These are phyloP conservation scores for Onthophagus sagittarius DNA, from an alignment of 2,888 invertebrate species.

Conservation along the genomic window DNA sequence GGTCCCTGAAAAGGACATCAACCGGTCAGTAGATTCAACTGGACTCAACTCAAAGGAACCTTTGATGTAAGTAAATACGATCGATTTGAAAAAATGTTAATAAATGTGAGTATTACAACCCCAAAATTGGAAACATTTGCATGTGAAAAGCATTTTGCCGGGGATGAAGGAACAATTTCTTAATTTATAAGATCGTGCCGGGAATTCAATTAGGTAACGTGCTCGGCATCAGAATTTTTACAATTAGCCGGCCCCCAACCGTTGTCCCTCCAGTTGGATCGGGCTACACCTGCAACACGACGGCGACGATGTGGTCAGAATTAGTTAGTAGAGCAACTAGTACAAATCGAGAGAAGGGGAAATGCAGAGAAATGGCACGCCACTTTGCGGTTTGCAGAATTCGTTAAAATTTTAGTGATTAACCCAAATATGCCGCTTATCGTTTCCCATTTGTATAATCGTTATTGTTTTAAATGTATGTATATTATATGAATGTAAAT, in stretches of 20 bases:
- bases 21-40: background rate
- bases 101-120: background rate
- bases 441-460: background rate
- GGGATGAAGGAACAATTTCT: slow-evolving; percentile 3
- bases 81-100: background rate
- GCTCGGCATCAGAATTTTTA: background rate
- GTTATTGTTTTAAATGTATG: background rate
- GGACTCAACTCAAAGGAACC: background rate
- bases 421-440: too few species aligned
- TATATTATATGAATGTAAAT: too few species aligned
- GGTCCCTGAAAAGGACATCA: background rate
- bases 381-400: background rate
- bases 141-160: background rate
- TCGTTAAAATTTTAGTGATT: too few species aligned
- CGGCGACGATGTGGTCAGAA: background rate
- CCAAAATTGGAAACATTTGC: background rate
- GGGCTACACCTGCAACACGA: background rate
- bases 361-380: background rate
- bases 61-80: background rate
- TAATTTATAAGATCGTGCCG: slow-evolving; percentile 5
- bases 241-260: background rate
- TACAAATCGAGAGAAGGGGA: background rate
- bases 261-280: background rate
- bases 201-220: slow-evolving; percentile 6
- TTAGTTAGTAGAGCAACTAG: background rate